Base-by-base conservation (phyloP, 1,140 invertebrate genomes). In the Atta texana region DNA sequence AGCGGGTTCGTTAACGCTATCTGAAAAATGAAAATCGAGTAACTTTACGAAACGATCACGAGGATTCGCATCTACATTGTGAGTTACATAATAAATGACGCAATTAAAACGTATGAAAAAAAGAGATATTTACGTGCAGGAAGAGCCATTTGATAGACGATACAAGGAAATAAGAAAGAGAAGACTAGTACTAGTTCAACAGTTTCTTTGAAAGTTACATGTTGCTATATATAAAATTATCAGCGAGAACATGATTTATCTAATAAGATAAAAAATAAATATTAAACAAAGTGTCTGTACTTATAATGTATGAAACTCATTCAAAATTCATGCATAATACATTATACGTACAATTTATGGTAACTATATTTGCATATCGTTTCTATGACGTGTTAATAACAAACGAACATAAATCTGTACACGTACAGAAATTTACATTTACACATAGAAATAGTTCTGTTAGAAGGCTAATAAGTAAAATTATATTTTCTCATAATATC, bases 1-100 rank as follows among this genome's bases (percentile, higher is more conserved):
- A 16, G 86, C 90, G 2, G 90, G 57, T 64, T 81, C 92, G 1
- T 68, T 88, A 75, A 55, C 76, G 14, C 89, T 89, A n/a, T 81
- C 92, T 92, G 71, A 78, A 92, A 88, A 82, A 72, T 18, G 8
- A 72, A 61, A 49, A 7, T 39, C 76, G 16, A 34, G 2, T 59
- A 10, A 51, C 14, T 76, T 81, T 64, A 74, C 18, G 57, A 18
- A 69, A 39, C 34, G 0, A 39, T 39, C 34, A 24, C 8, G 24
- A n/a, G 24, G 0, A n/a, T 18, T 51, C 31, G 2, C 28, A 31
- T 61, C 12, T 66, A 31, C 4, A 39, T 34, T 14, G 16, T 28
- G 12, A n/a, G 49, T 89, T 87, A 77, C 31, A 34, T 75, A 84
- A 84, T 16, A 31, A 74, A 75, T 44, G 12, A 21, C 31, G 49